These are phyloP conservation scores for Lepidurus arcticus DNA, from an alignment of 1,140 invertebrate species.

Conservation along the genomic window DNA sequence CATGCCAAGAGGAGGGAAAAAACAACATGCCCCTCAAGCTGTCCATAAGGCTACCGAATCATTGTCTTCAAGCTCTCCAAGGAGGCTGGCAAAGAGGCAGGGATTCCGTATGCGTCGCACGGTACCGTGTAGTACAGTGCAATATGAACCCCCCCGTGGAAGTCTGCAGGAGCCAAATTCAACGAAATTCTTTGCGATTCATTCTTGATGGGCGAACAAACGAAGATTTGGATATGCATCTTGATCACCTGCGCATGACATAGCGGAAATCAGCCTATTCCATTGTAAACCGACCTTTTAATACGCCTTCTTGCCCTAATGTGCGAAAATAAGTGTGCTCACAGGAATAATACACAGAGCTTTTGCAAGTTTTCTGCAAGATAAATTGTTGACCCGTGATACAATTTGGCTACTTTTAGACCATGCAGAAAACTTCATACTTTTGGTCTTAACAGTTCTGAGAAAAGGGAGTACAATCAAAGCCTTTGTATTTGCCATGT, in stretches of 20 bases:
- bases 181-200: neutral
- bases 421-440: neutral
- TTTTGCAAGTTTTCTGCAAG: neutral
- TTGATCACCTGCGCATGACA: too few relatives aligned
- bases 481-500: neutral
- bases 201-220: too few relatives aligned
- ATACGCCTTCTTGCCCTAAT: neutral
- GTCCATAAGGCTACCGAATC: constrained; percentile 17
- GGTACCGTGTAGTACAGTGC: neutral
- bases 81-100: constrained; percentile 15
- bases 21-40: constrained; percentile 18
- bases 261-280: too few relatives aligned
- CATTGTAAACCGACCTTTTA: too few relatives aligned
- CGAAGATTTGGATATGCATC: too few relatives aligned
- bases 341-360: neutral
- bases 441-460: neutral
- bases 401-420: neutral
- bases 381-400: neutral
- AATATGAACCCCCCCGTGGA: neutral
- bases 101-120: neutral
- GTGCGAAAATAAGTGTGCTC: neutral
- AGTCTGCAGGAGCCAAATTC: neutral
- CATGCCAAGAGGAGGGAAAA: constrained; percentile 15
- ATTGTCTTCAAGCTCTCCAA: neutral
- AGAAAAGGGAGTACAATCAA: neutral